Evolutionary conservation across 2,888 invertebrate genomes (phyloP).

Genomic region (Euzetes globulus): DNA sequence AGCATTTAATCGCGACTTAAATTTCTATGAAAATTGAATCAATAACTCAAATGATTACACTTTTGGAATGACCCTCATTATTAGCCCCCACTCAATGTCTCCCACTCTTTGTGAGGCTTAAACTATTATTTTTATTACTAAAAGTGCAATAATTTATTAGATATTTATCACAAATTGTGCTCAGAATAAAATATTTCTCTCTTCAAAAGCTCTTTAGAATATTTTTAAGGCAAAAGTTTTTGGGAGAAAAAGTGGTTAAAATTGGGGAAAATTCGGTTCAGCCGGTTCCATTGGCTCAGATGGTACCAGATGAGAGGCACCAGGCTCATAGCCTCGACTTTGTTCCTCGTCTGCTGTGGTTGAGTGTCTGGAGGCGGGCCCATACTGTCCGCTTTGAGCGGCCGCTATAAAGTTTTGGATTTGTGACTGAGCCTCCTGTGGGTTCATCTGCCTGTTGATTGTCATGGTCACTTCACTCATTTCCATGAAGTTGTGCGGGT

Average conservation of each 20-base stretch:
- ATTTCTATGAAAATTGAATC: no score
- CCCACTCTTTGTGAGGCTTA: neutral
- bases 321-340: neutral
- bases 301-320: neutral
- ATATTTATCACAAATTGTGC: neutral
- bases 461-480: constrained; percentile 25
- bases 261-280: constrained; percentile 1
- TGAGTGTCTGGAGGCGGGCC: neutral
- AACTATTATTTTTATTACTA: no score
- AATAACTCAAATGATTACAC: no score
- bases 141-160: neutral
- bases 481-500: constrained; percentile 31
- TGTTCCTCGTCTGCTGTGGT: neutral
- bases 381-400: constrained; percentile 8
- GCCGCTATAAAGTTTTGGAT: neutral
- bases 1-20: no score
- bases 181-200: neutral
- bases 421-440: constrained; percentile 7
- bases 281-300: neutral
- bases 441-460: constrained; percentile 1
- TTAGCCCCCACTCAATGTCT: no score
- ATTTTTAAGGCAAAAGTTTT: neutral
- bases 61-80: no score
- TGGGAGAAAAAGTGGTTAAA: neutral
- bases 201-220: neutral